Evolutionary conservation across 2,888 invertebrate species (phyloP).

Genomic region (Patella caerulea): DNA sequence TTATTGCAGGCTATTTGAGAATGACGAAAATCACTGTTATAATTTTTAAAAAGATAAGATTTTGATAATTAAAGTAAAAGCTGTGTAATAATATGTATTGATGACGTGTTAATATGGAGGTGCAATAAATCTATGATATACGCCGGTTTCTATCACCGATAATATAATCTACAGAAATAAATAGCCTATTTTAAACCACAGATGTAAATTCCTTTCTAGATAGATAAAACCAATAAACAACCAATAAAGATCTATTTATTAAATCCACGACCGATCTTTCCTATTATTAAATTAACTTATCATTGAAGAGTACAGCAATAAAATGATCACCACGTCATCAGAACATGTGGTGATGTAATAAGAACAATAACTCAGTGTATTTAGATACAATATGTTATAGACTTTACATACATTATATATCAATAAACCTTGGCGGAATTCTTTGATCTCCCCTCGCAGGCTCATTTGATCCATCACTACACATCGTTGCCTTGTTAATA

Average conservation of each 20-base stretch:
- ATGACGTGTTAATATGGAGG: too few relatives aligned
- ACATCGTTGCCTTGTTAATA: constrained; percentile 4
- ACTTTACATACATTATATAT: background rate
- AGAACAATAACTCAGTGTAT: background rate
- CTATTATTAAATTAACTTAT: constrained; percentile 9
- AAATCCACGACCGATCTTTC: background rate
- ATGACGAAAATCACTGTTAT: too few relatives aligned
- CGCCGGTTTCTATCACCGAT: too few relatives aligned
- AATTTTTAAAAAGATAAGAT: too few relatives aligned
- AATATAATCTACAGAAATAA: too few relatives aligned
- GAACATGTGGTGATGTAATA: background rate
- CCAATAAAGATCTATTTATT: background rate
- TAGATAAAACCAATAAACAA: constrained; percentile 3
- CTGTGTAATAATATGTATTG: too few relatives aligned
- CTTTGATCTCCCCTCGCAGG: background rate
- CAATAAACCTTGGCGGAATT: background rate
- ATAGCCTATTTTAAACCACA: background rate
- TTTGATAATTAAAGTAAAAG: too few relatives aligned
- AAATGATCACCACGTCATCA: constrained; percentile 6
- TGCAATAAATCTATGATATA: too few relatives aligned
- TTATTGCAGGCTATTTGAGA: too few relatives aligned
- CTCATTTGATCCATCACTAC: constrained; percentile 8
- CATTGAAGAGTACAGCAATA: background rate
- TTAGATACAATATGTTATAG: constrained; percentile 9
- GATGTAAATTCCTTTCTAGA: constrained; percentile 1